Evolutionary conservation across 2,888 invertebrate genomes (phyloP).

Genomic region (Miltochrista miniata): DNA sequence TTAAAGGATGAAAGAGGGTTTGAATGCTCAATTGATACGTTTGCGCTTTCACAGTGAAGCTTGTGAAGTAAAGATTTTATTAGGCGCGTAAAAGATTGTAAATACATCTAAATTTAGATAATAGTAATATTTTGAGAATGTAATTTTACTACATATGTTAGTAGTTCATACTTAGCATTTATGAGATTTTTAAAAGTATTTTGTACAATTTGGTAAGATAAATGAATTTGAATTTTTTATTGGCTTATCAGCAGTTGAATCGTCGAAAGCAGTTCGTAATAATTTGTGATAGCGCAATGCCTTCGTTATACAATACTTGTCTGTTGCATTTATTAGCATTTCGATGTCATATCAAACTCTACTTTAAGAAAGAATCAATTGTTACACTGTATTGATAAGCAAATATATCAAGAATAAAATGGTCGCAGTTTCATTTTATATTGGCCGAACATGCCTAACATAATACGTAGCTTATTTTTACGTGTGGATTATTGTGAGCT

Average conservation of each 20-base stretch:
- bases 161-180: conserved; percentile 78
- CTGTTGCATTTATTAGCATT: conserved; percentile 83
- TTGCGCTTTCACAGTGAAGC: conserved; percentile 78
- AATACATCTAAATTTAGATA: conserved; percentile 78
- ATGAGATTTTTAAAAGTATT: conserved; percentile 77
- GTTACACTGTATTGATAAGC: conserved; percentile 82
- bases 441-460: too few species aligned
- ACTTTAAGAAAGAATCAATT: conserved; percentile 73
- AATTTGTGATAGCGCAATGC: conserved; percentile 78
- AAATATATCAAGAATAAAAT: conserved; percentile 79
- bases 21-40: conserved; percentile 76
- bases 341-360: conserved; percentile 70
- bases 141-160: conserved; percentile 69
- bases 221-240: conserved; percentile 71
- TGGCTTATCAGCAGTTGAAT: conserved; percentile 65
- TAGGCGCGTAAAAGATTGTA: conserved; percentile 64
- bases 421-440: conserved; percentile 41
- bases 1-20: conserved; percentile 53
- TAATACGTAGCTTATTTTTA: too few species aligned
- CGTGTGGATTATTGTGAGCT: too few species aligned
- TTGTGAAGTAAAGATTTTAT: conserved; percentile 54
- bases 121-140: conserved; percentile 69
- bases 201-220: conserved; percentile 71
- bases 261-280: conserved; percentile 45
- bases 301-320: conserved; percentile 65